Conservation (phyloP, 2,888 invertebrate genomes). For the Steinernema hermaphroditum region DNA sequence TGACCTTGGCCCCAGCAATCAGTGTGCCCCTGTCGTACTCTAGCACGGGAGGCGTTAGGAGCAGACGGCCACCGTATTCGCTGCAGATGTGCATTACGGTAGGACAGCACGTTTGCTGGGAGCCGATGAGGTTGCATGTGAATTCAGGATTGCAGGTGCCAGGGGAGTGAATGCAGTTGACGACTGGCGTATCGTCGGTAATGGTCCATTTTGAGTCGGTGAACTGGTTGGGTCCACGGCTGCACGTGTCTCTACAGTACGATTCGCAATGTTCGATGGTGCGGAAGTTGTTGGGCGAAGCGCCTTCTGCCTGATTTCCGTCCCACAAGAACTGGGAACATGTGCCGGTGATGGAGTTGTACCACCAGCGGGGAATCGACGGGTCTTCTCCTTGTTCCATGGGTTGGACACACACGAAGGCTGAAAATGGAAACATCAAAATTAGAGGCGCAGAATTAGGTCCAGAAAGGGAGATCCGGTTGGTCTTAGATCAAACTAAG, state of each 20-base stretch:
- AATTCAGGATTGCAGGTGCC: conserved; percentile 35
- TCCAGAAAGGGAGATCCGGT: no score
- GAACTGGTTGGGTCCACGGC: conserved; percentile 49
- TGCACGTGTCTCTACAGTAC: conserved; percentile 53
- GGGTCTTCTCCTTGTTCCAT: conserved; percentile 62
- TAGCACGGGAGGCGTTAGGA: conserved; percentile 45
- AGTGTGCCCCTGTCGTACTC: no score
- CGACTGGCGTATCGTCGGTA: conserved; percentile 57
- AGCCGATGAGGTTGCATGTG: conserved; percentile 54
- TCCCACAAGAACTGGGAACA: conserved; percentile 64
- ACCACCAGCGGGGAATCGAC: conserved; percentile 63
- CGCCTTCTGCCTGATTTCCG: conserved; percentile 55
- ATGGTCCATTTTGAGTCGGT: conserved; percentile 46
- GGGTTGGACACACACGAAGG: conserved; percentile 60
- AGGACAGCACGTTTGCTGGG: conserved; percentile 56
- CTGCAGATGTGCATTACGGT: conserved; percentile 52
- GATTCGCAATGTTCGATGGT: conserved; percentile 61
- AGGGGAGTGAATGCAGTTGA: conserved; percentile 45
- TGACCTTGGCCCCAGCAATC: conserved; percentile 53
- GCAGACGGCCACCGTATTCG: conserved; percentile 51
- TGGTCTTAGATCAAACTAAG: no score
- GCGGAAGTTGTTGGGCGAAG: conserved; percentile 62
- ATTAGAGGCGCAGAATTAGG: no score
- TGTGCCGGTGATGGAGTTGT: conserved; percentile 60
- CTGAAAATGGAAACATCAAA: conserved; percentile 36